These are phyloP conservation scores for Balaeniceps rex DNA, from an alignment of 2,113 vertebrate species.

Conservation along the genomic window DNA sequence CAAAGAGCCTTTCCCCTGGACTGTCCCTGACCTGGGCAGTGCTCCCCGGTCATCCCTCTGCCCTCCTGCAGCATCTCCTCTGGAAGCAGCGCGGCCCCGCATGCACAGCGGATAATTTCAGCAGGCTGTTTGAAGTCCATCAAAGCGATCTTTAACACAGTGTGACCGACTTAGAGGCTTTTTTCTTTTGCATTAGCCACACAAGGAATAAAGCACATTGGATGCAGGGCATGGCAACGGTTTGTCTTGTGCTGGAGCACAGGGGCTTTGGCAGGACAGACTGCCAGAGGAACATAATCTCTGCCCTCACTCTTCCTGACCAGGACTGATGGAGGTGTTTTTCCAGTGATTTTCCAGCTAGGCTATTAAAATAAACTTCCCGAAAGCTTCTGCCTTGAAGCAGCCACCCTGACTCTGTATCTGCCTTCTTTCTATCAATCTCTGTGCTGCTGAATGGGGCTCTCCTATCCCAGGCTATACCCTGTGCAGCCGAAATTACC, in stretches of 20 bases:
- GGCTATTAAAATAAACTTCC: background rate
- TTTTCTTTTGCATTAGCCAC: background rate
- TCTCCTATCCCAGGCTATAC: background rate
- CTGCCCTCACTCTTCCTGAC: background rate
- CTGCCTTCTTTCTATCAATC: background rate
- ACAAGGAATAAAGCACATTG: background rate
- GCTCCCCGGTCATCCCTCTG: background rate
- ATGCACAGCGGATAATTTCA: fast-evolving
- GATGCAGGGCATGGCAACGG: fast-evolving
- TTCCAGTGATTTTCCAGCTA: conserved; percentile 15
- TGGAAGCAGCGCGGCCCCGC: background rate
- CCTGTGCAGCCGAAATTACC: background rate
- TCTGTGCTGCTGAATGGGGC: background rate
- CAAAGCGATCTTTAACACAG: background rate
- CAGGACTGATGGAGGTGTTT: background rate
- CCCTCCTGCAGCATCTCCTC: background rate
- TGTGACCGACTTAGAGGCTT: background rate
- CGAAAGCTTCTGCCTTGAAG: background rate
- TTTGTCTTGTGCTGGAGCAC: background rate
- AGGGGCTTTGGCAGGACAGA: background rate
- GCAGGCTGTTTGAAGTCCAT: background rate
- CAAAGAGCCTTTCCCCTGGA: background rate
- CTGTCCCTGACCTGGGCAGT: background rate
- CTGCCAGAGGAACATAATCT: background rate
- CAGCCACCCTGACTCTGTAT: background rate